These are phyloP conservation scores for Okamejei kenojei DNA, from an alignment of 2,797 vertebrate species.

Conservation along the genomic window DNA sequence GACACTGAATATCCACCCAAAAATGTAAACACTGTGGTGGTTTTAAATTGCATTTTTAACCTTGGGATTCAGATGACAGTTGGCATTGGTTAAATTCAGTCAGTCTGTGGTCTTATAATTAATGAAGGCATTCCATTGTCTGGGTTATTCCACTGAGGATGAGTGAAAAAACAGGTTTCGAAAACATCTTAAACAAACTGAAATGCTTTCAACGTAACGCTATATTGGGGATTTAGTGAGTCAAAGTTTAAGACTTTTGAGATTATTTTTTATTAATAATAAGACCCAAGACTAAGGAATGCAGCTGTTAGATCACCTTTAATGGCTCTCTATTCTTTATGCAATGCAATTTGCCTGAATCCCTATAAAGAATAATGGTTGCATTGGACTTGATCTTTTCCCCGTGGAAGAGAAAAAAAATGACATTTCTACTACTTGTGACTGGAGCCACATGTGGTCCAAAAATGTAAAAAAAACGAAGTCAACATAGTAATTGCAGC, in stretches of 20 bases:
- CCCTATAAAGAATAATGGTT: background rate
- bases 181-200: background rate
- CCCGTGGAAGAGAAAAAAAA: background rate
- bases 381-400: slow-evolving; percentile 35
- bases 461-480: slow-evolving; percentile 24
- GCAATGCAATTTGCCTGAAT: background rate
- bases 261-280: slow-evolving; percentile 13
- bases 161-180: background rate
- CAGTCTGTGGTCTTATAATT: background rate
- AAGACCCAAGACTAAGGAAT: background rate
- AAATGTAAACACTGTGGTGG: background rate
- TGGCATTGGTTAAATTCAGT: slow-evolving; percentile 3
- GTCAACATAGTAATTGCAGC: slow-evolving; percentile 32
- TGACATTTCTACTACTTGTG: slow-evolving; percentile 20
- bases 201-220: background rate
- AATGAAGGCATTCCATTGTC: slow-evolving; percentile 11
- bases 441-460: slow-evolving; percentile 19
- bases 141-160: background rate
- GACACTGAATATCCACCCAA: background rate
- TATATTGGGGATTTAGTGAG: background rate
- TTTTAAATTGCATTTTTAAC: background rate
- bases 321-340: background rate
- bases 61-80: slow-evolving; percentile 2
- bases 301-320: background rate
- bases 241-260: background rate